phyloP scores from a whole-genome alignment of 2,113 vertebrate species.

The Podocnemis expansa region DNA sequence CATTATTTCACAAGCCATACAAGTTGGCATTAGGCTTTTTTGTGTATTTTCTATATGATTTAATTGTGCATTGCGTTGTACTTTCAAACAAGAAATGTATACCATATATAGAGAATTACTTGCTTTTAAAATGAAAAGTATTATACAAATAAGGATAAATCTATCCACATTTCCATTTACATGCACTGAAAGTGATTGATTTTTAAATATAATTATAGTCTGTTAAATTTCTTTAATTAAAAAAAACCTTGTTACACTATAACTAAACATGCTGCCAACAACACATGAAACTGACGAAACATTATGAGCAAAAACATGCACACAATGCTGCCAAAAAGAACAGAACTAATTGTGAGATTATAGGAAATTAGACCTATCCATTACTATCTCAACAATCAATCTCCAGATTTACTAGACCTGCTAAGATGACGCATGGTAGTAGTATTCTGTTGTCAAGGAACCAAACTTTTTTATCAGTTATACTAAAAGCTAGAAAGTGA shows the following conservation, averaged over 20 bases:
- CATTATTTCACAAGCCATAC: constrained; percentile 57
- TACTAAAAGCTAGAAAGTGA: not conserved
- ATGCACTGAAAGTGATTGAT: not conserved
- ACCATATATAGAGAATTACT: not conserved
- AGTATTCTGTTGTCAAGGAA: not conserved
- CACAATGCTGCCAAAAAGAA: not conserved
- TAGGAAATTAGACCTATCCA: not conserved
- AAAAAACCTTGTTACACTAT: not conserved
- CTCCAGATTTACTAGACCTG: not conserved
- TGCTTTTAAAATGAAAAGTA: constrained; percentile 17
- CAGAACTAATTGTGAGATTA: not conserved
- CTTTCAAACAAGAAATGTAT: not conserved
- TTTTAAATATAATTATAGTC: constrained; percentile 28
- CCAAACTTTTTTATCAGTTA: not conserved
- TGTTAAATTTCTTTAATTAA: constrained; percentile 7
- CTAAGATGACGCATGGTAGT: not conserved
- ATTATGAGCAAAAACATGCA: not conserved
- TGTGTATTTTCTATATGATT: constrained; percentile 40
- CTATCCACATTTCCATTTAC: not conserved
- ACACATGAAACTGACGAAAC: not conserved
- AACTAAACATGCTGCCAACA: not conserved
- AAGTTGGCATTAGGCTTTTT: constrained; percentile 7
- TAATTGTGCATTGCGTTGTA: constrained; percentile 17
- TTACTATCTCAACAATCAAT: not conserved
- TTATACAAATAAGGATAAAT: not conserved